phyloP scores from a whole-genome alignment of 2,113 vertebrate species.

The Silurus asotus region DNA sequence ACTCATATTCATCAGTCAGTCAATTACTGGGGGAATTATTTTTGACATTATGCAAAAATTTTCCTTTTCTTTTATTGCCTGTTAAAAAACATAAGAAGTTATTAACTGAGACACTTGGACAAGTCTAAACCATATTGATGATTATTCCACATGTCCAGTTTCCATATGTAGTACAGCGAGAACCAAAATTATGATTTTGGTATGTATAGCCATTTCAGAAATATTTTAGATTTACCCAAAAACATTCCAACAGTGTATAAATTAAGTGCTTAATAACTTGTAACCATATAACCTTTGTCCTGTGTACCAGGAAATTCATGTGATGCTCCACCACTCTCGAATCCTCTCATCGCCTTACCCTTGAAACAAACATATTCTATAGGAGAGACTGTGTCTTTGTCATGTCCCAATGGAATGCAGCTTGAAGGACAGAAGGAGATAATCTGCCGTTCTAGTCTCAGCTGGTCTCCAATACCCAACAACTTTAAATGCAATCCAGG shows the following conservation, averaged over 20 bases:
- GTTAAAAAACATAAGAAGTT: not conserved
- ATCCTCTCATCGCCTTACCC: constrained; percentile 69
- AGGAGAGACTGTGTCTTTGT: constrained; percentile 80
- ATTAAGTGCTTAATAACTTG: not conserved
- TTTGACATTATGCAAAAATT: not conserved
- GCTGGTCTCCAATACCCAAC: constrained; percentile 82
- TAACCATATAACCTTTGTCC: too few species aligned
- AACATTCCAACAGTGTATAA: not conserved
- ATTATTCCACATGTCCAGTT: not conserved
- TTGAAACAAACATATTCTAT: constrained; percentile 74
- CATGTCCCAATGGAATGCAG: constrained; percentile 69
- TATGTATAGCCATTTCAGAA: not conserved
- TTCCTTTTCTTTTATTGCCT: not conserved
- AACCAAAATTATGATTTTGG: not conserved
- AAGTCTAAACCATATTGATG: not conserved
- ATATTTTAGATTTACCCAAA: not conserved
- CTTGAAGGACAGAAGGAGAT: constrained; percentile 69
- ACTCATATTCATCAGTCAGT: too few species aligned
- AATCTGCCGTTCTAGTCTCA: constrained; percentile 84
- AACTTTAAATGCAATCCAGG: constrained; percentile 71
- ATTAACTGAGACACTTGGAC: not conserved
- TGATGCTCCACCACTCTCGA: constrained; percentile 66
- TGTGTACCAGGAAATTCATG: constrained; percentile 71
- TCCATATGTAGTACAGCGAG: too few species aligned
- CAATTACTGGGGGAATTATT: not conserved